Base-by-base conservation (phyloP, 1,140 invertebrate species). In the Drosophila yakuba region DNA sequence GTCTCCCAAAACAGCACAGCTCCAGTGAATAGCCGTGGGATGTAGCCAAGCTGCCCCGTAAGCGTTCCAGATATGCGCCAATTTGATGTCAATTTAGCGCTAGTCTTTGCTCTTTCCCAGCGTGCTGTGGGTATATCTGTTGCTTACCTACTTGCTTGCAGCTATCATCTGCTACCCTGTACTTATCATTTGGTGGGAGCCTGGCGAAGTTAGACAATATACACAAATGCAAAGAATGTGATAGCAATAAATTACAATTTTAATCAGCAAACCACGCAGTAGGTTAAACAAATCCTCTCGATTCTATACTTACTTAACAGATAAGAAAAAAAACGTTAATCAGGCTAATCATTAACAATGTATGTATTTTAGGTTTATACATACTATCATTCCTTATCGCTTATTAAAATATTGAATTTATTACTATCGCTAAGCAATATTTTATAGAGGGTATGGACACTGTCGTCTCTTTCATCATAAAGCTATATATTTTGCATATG, bases 41-140 rank as follows among this genome's bases (percentile, higher is more conserved):
- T 12, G 25, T 25, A 23, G 14, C 23, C 54, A 38, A 38, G 17
- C 44, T 36, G 20, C 55, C 38, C 23, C 12, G 15, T 28, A 50
- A 15, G 25, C 45, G 20, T 20, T 20, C 20, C 58, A 57, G 44
- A 58, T 83, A 74, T 78, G 74, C 63, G 48, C 61, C 55, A 79
- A 71, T 79, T 82, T 56, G 63, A 72, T 82, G 79, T 74, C 79
- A 77, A 78, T 82, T 82, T 78, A 81, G 74, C 67, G 64, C 78
- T 80, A 77, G 78, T 62, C 12, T 73, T 36, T 51, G 36, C 45
- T 41, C 20, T 39, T 54, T 28, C 11, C 23, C 14, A 47, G 25
- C n/a, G 25, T 56, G 50, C 55, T 63, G 35, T 32, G 23, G 48
- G 20, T 43, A 25, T 28, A n/a, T 28, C 38, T 28, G 38, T 12